A percentile compares a stretch with the other conserved stretches of the same genome.
Conservation (phyloP, 2,113 vertebrate species). For the Amblyornis subalaris region DNA sequence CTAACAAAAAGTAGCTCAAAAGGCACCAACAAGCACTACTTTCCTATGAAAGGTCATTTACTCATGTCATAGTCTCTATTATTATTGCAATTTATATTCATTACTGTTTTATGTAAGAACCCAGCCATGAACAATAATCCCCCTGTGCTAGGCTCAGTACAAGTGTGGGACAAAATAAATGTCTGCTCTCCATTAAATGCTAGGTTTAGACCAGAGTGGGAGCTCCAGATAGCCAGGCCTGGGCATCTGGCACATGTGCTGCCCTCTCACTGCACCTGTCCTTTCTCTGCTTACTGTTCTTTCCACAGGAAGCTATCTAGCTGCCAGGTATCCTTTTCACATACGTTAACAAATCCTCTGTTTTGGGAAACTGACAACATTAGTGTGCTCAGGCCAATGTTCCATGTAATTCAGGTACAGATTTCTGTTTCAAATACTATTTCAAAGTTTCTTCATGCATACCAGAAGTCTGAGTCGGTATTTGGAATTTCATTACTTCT, state of each 20-base stretch:
- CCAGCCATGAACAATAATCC: background rate
- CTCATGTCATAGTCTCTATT: background rate
- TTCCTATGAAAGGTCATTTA: background rate
- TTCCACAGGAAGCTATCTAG: background rate
- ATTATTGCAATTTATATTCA: background rate
- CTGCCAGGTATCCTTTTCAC: background rate
- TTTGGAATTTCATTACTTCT: background rate
- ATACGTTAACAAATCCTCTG: background rate
- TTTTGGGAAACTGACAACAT: background rate
- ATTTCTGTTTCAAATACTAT: background rate
- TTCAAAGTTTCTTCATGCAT: background rate
- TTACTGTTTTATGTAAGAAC: background rate
- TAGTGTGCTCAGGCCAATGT: background rate
- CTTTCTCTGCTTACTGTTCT: background rate
- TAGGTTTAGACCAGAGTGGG: background rate
- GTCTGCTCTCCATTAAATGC: background rate
- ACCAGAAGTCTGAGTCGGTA: background rate
- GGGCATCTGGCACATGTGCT: background rate
- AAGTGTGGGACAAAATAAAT: background rate
- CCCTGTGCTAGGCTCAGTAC: background rate
- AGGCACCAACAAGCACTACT: background rate
- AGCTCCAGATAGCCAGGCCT: background rate
- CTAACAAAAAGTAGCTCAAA: background rate
- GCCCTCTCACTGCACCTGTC: background rate
- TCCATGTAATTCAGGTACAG: background rate